Conservation (phyloP, 2,888 invertebrate genomes). For the Hecatera dysodea region DNA sequence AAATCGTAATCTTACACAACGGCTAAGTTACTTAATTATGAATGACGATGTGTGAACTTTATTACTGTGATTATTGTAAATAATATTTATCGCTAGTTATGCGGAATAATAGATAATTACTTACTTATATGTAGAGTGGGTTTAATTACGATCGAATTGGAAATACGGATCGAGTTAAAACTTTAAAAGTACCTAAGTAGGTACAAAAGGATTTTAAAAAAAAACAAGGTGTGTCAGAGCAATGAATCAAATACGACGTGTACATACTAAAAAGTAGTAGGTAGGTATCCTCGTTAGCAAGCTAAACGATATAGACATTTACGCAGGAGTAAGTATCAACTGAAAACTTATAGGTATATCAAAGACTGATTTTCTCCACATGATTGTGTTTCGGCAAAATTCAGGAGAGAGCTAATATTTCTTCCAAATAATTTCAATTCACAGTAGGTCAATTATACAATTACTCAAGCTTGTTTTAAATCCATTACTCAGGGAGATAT, state of each 20-base stretch:
- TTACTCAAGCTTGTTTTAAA: constrained; percentile 16
- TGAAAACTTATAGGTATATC: constrained; percentile 3
- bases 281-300: constrained; percentile 1
- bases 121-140: constrained; percentile 11
- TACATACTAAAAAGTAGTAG: background rate
- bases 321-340: too few species aligned
- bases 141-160: constrained; percentile 15
- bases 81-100: constrained; percentile 46
- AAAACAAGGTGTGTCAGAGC: background rate
- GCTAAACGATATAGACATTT: background rate
- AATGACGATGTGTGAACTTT: constrained; percentile 40
- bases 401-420: constrained; percentile 7
- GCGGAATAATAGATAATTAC: constrained; percentile 21
- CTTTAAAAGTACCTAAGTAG: background rate
- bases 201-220: background rate
- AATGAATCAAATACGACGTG: background rate
- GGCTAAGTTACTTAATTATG: constrained; percentile 21
- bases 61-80: constrained; percentile 47
- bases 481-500: constrained; percentile 12
- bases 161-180: background rate
- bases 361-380: background rate
- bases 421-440: constrained; percentile 9
- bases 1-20: constrained; percentile 45
- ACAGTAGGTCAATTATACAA: constrained; percentile 11
- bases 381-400: constrained; percentile 3